Base-by-base conservation (phyloP, 1,140 invertebrate genomes). In the Kradibia gibbosae region DNA sequence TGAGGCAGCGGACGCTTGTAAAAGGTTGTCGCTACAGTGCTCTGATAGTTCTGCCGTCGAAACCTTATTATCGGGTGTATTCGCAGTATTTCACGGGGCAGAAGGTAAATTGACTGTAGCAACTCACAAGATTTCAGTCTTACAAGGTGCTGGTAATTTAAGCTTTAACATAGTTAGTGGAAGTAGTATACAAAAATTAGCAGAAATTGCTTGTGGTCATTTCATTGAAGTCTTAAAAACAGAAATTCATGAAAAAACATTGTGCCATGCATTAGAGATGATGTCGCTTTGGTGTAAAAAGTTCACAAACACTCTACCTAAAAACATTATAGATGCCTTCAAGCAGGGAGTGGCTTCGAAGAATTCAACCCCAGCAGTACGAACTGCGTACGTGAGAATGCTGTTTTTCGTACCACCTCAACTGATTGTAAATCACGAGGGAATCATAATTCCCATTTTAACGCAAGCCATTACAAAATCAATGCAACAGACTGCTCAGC, bases 241-340 rank as follows among this genome's bases (percentile, higher is more conserved):
- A 48, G 98, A 99, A 93, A 96, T 96, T 72, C 97, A 99, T 90
- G 98, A 99, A 91, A 97, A 97, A 85, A 98, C 97, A 3, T 89
- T 98, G 36, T 94, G 96, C 82, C 94, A 95, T 85, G 94, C 95
- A 7, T 91, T 98, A 11, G 94, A 96, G 84, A 95, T 95, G 93
- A 93, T 98, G 88, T 92, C 94, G 15, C 86, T 95, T 13, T 98
- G 98, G 98, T 94, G 94, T 71, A 85, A 89, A 8, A 95, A 95
- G 86, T 94, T 96, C 83, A 90, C 87, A 1, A 93, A 91, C n/a
- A 91, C 93, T 81, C 91, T 96, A 45, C 95, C 96, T 1, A 93
- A 94, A 71, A 93, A 93, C 81, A 89, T 98, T 17, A 90, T 96
- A 1, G 94, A 96, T 57, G 94, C 95, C 85, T 95, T 97, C 86